Percentiles rank a stretch among this genome's conserved stretches.
Conservation (phyloP, 2,888 invertebrate species). For the Coenonympha arcania region DNA sequence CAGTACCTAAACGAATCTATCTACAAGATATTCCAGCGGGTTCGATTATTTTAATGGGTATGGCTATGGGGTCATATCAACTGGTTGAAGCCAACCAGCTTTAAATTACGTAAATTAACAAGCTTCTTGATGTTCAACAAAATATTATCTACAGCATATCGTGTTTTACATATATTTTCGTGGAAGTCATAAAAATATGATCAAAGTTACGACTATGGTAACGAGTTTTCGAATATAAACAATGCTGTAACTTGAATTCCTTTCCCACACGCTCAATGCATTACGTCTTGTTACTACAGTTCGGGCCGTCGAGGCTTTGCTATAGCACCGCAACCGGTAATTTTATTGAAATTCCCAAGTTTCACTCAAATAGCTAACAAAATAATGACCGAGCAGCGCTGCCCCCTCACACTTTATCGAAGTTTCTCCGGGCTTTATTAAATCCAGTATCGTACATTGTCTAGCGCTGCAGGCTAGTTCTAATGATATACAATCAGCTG, state of each 20-base stretch:
- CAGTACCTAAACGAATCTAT: no score
- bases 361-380: conserved; percentile 62
- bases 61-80: no score
- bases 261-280: conserved; percentile 23
- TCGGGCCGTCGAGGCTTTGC: conserved; percentile 21
- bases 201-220: conserved; percentile 10
- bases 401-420: conserved; percentile 56
- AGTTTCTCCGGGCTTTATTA: conserved; percentile 61
- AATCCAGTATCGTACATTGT: conserved; percentile 56
- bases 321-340: conserved; percentile 43
- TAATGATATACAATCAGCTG: conserved; percentile 43
- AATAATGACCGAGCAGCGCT: conserved; percentile 55
- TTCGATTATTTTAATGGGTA: no score
- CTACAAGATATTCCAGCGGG: no score
- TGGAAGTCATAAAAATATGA: conserved; percentile 5
- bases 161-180: conserved; percentile 2
- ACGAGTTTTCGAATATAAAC: conserved; percentile 17
- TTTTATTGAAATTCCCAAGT: conserved; percentile 58
- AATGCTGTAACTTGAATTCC: conserved; percentile 20
- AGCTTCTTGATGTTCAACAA: neutral
- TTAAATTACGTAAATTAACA: neutral
- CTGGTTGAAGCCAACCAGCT: no score
- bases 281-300: conserved; percentile 19
- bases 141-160: neutral
- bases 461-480: conserved; percentile 47